These are phyloP conservation scores for Cynodonichthys magdalenae DNA, from an alignment of 2,797 vertebrate species.

Conservation along the genomic window DNA sequence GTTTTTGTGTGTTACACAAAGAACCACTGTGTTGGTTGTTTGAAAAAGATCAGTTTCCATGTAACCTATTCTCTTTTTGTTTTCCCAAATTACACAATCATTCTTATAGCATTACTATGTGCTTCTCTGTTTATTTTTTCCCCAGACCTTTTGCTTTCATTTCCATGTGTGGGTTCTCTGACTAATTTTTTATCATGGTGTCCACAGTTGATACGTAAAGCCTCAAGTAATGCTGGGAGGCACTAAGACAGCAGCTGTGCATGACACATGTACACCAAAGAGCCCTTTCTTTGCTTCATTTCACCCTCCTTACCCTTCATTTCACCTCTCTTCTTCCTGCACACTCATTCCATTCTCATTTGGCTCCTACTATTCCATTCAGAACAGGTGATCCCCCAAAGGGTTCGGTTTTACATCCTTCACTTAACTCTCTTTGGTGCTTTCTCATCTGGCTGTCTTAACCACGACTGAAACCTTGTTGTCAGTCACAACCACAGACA, in stretches of 20 bases:
- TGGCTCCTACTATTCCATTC: slow-evolving; percentile 23
- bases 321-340: slow-evolving; percentile 34
- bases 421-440: slow-evolving; percentile 49
- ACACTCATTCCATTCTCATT: slow-evolving; percentile 23
- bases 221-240: slow-evolving; percentile 51
- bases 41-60: neutral
- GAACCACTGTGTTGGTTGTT: slow-evolving; percentile 10
- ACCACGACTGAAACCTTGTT: slow-evolving; percentile 10
- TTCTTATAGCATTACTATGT: slow-evolving; percentile 13
- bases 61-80: neutral
- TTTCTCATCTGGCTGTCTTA: slow-evolving; percentile 34
- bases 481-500: slow-evolving; percentile 44
- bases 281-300: slow-evolving; percentile 61
- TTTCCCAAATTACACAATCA: neutral
- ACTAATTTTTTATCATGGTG: slow-evolving; percentile 23
- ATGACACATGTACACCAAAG: slow-evolving; percentile 69
- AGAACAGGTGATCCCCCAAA: slow-evolving; percentile 63
- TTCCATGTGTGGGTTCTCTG: slow-evolving; percentile 15
- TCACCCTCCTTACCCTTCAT: slow-evolving; percentile 52
- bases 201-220: slow-evolving; percentile 37
- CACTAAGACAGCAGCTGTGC: slow-evolving; percentile 66
- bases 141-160: slow-evolving; percentile 13
- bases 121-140: slow-evolving; percentile 18
- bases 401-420: slow-evolving; percentile 63
- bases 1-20: neutral